Evolutionary conservation across 2,113 vertebrate species (phyloP).

Genomic region (Callaeas wilsoni): DNA sequence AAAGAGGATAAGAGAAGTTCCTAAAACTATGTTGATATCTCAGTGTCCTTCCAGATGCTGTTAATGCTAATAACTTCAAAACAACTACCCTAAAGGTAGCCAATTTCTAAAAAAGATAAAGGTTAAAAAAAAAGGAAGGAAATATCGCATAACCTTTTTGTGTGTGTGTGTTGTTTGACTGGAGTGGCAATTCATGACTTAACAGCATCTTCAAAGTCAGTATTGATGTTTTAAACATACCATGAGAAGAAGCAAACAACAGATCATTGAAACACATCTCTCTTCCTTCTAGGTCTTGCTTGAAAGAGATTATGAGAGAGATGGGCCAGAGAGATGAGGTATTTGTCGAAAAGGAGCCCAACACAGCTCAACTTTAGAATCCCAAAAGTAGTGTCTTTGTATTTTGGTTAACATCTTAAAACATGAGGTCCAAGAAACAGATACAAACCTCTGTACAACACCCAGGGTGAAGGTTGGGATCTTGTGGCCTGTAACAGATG

Average conservation of each 20-base stretch:
- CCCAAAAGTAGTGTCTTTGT: not conserved
- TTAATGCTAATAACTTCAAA: not conserved
- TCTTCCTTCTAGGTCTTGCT: not conserved
- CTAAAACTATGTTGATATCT: not conserved
- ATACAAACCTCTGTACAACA: not conserved
- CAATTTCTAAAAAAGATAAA: not conserved
- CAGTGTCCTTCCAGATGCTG: not conserved
- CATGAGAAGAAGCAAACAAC: not conserved
- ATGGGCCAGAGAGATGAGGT: not conserved
- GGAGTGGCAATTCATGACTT: not conserved
- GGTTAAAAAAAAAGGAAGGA: not conserved
- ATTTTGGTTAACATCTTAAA: not conserved
- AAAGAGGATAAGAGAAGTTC: not conserved
- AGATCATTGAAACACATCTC: not conserved
- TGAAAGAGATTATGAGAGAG: not conserved
- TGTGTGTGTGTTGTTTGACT: not conserved
- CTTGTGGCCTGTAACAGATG: accelerated
- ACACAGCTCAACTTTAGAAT: not conserved
- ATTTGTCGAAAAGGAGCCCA: not conserved
- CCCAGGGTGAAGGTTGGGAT: not conserved
- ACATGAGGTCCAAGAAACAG: not conserved
- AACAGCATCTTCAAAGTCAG: not conserved
- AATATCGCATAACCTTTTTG: not conserved
- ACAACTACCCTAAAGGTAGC: not conserved
- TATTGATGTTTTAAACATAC: not conserved